Evolutionary conservation across 2,888 invertebrate genomes (phyloP), one percentile per base, ranked within the genome.

Genomic region (Leucophora obtusa): DNA sequence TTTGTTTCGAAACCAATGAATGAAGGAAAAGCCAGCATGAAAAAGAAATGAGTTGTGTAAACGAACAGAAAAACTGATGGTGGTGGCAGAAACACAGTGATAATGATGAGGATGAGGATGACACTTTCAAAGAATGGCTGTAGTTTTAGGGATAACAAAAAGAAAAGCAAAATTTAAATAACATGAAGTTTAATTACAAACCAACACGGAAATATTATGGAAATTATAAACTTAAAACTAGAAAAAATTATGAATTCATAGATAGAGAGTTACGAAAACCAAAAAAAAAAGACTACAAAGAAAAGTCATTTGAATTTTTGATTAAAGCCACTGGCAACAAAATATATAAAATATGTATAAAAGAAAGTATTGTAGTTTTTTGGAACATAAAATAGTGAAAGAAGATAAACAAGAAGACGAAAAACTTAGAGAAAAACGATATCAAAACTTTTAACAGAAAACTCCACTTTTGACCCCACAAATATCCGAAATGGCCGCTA

Each of bases 101-200:
- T 47, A 24, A 11, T 43, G 60, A 47, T 47, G 4, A 60, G 21
- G 43, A 38, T 7, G 18, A 3, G 11, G 43, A 59, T 59, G 43
- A 58, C 35, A 58, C 35, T 58, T 14, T 33, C 21, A 60, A 60
- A 60, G 33, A 60, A 60, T 28, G 28, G 28, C 18, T 47, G 43
- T 24, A 14, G 43, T 21, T 14, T 17, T 6, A 17, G 15, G 14
- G 6, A 21, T 38, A 60, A 47, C 10, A 47, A 38, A 10, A 38
- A 10, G 5, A 28, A 28, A 11, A 21, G 11, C n/a, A 60, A 60
- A 51, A 51, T 38, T 53, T 65, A 54, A 65, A 65, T 53, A 51
- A 63, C 65, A 65, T 14, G 38, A 65, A 65, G 53, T 53, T 65
- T 65, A 53, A 65, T 53, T 53, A 65, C 53, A 17, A 38, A 38